These are phyloP conservation scores for Thelaira solivaga DNA, from an alignment of 2,888 invertebrate species.

Conservation along the genomic window DNA sequence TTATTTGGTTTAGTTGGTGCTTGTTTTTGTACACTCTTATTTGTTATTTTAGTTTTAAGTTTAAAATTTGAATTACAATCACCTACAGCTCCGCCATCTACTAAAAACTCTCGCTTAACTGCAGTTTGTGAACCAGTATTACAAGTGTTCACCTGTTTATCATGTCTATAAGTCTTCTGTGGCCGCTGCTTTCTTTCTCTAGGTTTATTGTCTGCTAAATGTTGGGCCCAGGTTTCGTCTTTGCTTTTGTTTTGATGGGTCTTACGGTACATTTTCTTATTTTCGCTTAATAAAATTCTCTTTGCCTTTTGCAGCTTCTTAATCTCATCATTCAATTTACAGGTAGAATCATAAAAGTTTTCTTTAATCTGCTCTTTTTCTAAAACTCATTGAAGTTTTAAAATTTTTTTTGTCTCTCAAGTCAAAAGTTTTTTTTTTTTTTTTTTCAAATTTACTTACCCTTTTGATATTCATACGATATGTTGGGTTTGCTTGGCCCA, in stretches of 20 bases:
- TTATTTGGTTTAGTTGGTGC: neutral
- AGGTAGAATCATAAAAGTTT: neutral
- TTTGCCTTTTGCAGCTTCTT: slow-evolving; percentile 43
- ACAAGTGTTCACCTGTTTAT: too few relatives aligned
- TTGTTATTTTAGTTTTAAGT: neutral
- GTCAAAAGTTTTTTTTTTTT: neutral
- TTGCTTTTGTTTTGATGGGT: slow-evolving; percentile 15
- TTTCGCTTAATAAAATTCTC: neutral
- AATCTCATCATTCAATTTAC: slow-evolving; percentile 58
- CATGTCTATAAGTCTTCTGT: slow-evolving; percentile 48
- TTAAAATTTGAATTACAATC: neutral
- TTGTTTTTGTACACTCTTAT: neutral
- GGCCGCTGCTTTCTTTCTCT: neutral
- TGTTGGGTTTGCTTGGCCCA: neutral
- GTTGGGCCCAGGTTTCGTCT: slow-evolving; percentile 46
- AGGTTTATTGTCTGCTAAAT: slow-evolving; percentile 12
- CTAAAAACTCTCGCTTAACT: neutral
- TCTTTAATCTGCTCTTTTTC: neutral
- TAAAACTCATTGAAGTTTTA: neutral
- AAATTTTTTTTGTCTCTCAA: neutral
- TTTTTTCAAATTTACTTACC: neutral
- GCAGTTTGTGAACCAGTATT: slow-evolving; percentile 55
- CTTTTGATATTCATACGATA: neutral
- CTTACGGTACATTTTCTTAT: neutral
- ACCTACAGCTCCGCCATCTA: slow-evolving; percentile 34